phyloP scores from a whole-genome alignment of 1,140 invertebrate genomes.

The Tyrophagus putrescentiae region DNA sequence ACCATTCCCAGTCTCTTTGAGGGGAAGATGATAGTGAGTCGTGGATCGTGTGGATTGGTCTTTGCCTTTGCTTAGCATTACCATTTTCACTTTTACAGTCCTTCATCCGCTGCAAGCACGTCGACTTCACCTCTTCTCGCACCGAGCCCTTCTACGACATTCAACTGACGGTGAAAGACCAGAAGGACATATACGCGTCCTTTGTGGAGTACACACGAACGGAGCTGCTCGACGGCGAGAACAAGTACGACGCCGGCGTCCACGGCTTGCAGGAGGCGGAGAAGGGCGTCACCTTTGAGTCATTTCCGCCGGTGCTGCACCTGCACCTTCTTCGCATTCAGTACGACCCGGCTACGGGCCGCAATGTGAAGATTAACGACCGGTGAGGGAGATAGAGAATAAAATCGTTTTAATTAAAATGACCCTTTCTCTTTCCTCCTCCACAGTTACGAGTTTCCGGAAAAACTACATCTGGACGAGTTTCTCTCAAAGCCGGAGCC shows the following conservation, averaged over 20 bases:
- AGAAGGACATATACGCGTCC: constrained; percentile 92
- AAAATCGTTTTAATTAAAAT: constrained; percentile 2
- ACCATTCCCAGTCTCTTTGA: constrained; percentile 94
- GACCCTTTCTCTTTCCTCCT: constrained; percentile 18
- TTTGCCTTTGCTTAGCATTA: background rate
- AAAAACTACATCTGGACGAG: constrained; percentile 65
- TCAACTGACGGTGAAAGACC: constrained; percentile 96
- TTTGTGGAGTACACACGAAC: constrained; percentile 94
- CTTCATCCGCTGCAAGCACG: constrained; percentile 93
- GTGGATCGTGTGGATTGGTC: background rate
- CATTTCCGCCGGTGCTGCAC: constrained; percentile 93
- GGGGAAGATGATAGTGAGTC: constrained; percentile 79
- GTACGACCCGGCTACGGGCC: constrained; percentile 88
- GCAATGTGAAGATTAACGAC: constrained; percentile 98
- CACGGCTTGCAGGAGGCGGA: constrained; percentile 93
- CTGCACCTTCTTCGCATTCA: constrained; percentile 97
- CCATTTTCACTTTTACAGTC: constrained; percentile 43
- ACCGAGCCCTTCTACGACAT: constrained; percentile 98
- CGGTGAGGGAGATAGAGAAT: constrained; percentile 45
- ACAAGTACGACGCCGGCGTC: constrained; percentile 96
- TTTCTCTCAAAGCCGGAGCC: constrained; percentile 63
- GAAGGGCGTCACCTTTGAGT: constrained; percentile 92
- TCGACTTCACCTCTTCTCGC: constrained; percentile 84
- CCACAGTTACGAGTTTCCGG: constrained; percentile 81
- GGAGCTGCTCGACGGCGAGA: constrained; percentile 92